Percentiles rank a stretch among this genome's conserved stretches.
Conservation (phyloP, 2,888 invertebrate genomes). For the Pilophorus perplexus region DNA sequence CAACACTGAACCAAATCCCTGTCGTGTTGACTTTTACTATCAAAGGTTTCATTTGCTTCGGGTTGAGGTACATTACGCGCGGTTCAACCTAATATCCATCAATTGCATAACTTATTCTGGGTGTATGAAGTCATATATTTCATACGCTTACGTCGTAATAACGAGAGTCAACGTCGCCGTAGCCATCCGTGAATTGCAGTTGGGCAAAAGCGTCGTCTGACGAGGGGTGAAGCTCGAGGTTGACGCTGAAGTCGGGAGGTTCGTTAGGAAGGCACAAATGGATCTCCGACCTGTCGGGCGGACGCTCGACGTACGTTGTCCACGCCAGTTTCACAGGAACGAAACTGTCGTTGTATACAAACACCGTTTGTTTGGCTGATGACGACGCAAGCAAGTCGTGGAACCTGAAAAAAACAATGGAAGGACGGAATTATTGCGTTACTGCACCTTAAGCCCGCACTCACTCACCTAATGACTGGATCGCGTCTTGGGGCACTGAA, state of each 20-base stretch:
- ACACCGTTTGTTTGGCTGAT: conserved; percentile 11
- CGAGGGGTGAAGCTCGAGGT: conserved; percentile 21
- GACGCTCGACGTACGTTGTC: conserved; percentile 26
- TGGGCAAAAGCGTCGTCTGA: neutral
- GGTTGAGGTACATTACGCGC: conserved; percentile 20
- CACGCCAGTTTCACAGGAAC: conserved; percentile 30
- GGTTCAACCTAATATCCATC: conserved; percentile 17
- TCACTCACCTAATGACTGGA: neutral
- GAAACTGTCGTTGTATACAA: conserved; percentile 34
- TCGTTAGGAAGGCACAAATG: conserved; percentile 25
- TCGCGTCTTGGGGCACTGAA: no score
- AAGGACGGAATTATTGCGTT: neutral
- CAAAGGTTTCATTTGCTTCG: conserved; percentile 16
- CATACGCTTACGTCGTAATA: conserved; percentile 36
- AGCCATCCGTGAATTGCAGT: conserved; percentile 19
- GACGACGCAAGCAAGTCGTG: conserved; percentile 9
- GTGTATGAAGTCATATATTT: neutral
- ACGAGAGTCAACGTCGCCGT: conserved; percentile 24
- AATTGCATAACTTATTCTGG: neutral
- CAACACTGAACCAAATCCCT: conserved; percentile 25
- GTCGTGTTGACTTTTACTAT: conserved; percentile 17
- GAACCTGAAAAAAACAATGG: conserved; percentile 16
- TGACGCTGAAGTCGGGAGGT: conserved; percentile 18
- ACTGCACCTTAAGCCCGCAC: neutral
- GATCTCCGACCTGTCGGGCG: neutral